Evolutionary conservation across 2,797 vertebrate species (phyloP), one percentile per base, ranked within the genome.

Genomic region (Thunnus albacares): DNA sequence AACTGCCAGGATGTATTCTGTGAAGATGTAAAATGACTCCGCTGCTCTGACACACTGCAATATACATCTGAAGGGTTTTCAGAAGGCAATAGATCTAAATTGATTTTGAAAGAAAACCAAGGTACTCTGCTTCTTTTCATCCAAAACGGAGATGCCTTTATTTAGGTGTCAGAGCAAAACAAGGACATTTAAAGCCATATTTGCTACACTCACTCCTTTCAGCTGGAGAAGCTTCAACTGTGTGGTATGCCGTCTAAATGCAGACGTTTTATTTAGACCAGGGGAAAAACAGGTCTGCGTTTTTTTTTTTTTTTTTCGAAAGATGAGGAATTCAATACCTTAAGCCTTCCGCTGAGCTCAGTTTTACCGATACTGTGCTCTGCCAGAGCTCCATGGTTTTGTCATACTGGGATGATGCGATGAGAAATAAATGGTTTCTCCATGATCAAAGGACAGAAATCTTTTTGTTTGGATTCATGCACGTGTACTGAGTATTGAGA

Each of bases 21-120:
- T 71, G 49, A 55, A 65, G 49, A 70, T 45, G 38, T 69, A 24
- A 73, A 71, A 58, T 38, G 52, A 45, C 30, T 56, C 35, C 14
- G 24, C 56, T 17, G 62, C 66, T 71, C 57, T 71, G 83, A 82
- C 72, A 75, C 52, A 65, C 3, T 61, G 45, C 30, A 77, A 60
- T 57, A 72, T 83, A 72, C 47, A 66, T 79, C 43, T 61, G 53
- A 79, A 41, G 12, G 35, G 5, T 71, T 59, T 83, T 60, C 57
- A 75, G 13, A 41, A 33, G 52, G 59, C 30, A 33, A 65, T 3
- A 30, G 67, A 81, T 69, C 57, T 28, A 73, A 78, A 81, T 80
- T 70, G 68, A 82, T 73, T 73, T 52, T 38, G 45, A 82, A 82
- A 66, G 55, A 60, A 81, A 73, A 82, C 41, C 17, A 43, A 80